A percentile compares a stretch with the other conserved stretches of the same genome.
Evolutionary conservation across 2,888 invertebrate species (phyloP).

Genomic region (Actias luna): DNA sequence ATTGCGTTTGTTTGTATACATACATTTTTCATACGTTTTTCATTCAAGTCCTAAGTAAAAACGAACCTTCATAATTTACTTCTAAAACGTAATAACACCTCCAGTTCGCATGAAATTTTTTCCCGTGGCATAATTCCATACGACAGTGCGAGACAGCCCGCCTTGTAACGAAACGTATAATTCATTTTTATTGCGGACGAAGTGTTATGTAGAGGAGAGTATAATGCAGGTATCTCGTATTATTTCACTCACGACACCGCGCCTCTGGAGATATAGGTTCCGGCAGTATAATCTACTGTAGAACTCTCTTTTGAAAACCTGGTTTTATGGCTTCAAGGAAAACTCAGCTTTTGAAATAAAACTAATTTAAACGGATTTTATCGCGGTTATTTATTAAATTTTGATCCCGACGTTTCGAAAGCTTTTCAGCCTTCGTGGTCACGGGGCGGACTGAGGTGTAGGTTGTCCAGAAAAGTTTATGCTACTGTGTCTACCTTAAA

Average conservation of each 20-base stretch:
- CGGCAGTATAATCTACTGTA: neutral
- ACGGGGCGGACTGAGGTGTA: too few species aligned
- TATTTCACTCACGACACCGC: constrained; percentile 15
- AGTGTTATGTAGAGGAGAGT: constrained; percentile 29
- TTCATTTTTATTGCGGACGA: constrained; percentile 37
- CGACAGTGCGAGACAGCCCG: constrained; percentile 19
- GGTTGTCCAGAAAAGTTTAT: too few species aligned
- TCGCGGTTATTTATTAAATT: too few species aligned
- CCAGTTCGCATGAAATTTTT: neutral
- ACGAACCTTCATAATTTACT: neutral
- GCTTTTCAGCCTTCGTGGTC: too few species aligned
- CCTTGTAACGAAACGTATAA: constrained; percentile 25
- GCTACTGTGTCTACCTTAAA: too few species aligned
- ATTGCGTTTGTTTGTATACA: too few species aligned
- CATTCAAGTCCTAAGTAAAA: neutral
- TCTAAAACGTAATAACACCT: neutral
- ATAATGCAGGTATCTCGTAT: constrained; percentile 25
- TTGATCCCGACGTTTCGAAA: too few species aligned
- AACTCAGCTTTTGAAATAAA: too few species aligned
- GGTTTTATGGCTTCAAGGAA: neutral
- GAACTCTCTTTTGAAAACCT: neutral
- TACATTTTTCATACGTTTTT: too few species aligned
- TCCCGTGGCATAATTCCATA: neutral
- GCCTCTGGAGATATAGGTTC: constrained; percentile 2
- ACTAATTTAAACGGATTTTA: too few species aligned